Conservation (phyloP, 2,113 vertebrate species). For the Nycticebus coucang region DNA sequence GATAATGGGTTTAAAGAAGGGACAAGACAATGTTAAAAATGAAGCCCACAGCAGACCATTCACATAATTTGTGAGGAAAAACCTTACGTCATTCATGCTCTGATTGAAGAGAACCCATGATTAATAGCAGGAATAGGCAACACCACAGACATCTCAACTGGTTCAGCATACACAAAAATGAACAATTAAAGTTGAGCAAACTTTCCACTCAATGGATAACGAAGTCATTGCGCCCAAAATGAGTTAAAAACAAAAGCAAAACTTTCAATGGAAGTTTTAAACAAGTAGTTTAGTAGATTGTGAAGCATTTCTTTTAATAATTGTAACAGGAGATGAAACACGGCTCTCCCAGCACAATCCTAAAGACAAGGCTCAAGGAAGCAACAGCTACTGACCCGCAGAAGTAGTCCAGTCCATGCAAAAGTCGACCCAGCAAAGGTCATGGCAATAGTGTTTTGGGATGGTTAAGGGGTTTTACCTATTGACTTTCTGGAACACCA, state of each 20-base stretch:
- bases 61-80: background rate
- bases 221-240: background rate
- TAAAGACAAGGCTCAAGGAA: background rate
- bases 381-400: background rate
- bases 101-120: background rate
- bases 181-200: background rate
- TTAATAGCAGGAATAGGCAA: background rate
- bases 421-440: background rate
- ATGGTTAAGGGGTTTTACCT: background rate
- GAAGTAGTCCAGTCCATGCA: background rate
- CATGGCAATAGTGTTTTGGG: background rate
- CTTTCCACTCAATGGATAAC: background rate
- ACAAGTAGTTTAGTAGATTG: background rate
- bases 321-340: background rate
- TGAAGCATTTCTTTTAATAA: background rate
- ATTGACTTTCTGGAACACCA: background rate
- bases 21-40: background rate
- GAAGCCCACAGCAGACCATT: background rate
- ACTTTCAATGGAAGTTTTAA: background rate
- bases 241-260: background rate
- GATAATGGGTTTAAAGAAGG: background rate
- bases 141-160: background rate
- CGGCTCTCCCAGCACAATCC: too few relatives aligned
- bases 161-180: background rate
- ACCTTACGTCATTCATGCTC: background rate